These are phyloP conservation scores for Sprattus sprattus DNA, from an alignment of 2,113 vertebrate species.

Conservation along the genomic window DNA sequence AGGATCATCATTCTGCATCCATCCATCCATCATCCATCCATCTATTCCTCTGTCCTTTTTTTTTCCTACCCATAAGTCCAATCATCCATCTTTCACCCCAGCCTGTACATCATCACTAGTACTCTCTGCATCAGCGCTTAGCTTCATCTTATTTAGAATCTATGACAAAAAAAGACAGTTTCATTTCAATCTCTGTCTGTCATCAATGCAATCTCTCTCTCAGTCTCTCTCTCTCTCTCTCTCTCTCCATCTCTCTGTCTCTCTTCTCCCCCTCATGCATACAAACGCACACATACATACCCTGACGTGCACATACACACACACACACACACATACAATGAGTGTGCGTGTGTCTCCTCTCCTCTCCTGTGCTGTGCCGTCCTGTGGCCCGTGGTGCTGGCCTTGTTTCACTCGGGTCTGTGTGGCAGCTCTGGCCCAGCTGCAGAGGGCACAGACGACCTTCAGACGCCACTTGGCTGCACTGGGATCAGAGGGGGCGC, in stretches of 20 bases:
- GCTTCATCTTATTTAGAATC: neutral
- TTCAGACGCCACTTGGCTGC: neutral
- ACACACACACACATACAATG: neutral
- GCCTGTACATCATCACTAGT: neutral
- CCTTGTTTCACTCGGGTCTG: neutral
- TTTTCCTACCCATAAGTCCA: neutral
- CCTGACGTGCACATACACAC: neutral
- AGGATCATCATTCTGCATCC: neutral
- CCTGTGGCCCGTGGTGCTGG: neutral
- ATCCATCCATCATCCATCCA: neutral
- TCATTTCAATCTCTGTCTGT: neutral
- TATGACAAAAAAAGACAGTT: neutral
- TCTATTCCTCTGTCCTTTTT: neutral
- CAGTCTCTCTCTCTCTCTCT: neutral
- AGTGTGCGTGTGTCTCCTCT: neutral
- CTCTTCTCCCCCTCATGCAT: neutral
- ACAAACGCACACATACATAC: neutral
- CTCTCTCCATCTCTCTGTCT: neutral
- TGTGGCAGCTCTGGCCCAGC: neutral
- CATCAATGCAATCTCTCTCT: neutral
- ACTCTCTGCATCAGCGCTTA: neutral
- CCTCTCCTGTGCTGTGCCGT: neutral
- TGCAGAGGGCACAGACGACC: constrained; percentile 6
- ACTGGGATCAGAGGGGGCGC: neutral
- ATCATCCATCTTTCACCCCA: neutral